Conservation (phyloP, 2,113 vertebrate species). For the rat (Rattus norvegicus) region DNA sequence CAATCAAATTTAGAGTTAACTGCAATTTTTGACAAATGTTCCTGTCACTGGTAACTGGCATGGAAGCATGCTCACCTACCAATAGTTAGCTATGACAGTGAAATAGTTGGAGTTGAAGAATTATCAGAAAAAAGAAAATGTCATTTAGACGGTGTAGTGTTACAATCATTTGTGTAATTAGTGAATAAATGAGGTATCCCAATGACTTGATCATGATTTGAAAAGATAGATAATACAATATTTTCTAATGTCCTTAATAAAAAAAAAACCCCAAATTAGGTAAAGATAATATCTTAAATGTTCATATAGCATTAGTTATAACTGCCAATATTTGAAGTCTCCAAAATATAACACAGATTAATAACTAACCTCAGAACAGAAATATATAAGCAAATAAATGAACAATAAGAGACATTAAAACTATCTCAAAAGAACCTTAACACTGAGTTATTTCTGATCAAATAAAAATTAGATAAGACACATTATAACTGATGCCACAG, state of each 20-base stretch:
- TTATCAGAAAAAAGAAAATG: slow-evolving; percentile 14
- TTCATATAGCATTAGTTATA: neutral
- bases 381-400: neutral
- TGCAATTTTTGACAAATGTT: slow-evolving; percentile 28
- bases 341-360: neutral
- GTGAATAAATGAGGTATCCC: neutral
- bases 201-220: neutral
- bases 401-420: neutral
- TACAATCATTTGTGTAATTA: neutral
- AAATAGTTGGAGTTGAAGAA: slow-evolving; percentile 46
- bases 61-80: neutral
- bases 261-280: neutral
- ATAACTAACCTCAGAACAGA: neutral
- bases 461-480: neutral
- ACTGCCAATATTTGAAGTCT: neutral
- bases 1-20: neutral
- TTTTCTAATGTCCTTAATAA: neutral
- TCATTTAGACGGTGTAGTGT: neutral
- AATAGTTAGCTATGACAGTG: neutral
- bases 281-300: neutral
- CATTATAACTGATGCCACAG: neutral
- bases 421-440: neutral
- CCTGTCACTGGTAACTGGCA: slow-evolving; percentile 15
- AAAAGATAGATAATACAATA: neutral
- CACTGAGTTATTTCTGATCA: neutral